Evolutionary conservation across 2,888 invertebrate species (phyloP).

Genomic region (Falcaria lacertinaria): DNA sequence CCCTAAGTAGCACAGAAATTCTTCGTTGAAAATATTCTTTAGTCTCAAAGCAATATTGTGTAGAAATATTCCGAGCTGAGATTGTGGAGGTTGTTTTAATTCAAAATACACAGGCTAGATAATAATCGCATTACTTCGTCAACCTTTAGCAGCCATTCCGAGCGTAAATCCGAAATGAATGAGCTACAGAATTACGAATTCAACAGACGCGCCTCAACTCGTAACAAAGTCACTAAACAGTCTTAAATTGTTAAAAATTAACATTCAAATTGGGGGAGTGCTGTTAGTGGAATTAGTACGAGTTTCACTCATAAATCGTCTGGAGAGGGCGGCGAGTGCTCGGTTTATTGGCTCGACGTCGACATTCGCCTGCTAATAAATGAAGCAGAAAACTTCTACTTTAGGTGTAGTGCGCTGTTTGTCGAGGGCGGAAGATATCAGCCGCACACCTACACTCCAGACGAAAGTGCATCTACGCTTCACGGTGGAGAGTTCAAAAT

Average conservation of each 20-base stretch:
- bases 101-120: constrained; percentile 29
- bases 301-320: constrained; percentile 73
- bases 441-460: constrained; percentile 26
- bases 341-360: constrained; percentile 69
- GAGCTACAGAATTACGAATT: constrained; percentile 43
- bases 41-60: background rate
- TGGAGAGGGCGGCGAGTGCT: constrained; percentile 62
- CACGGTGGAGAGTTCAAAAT: constrained; percentile 53
- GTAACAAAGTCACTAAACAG: constrained; percentile 65
- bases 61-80: background rate
- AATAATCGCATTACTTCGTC: constrained; percentile 41
- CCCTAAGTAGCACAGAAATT: background rate
- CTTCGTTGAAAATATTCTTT: background rate
- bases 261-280: constrained; percentile 73
- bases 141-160: constrained; percentile 38
- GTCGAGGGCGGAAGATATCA: constrained; percentile 57
- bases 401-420: constrained; percentile 57
- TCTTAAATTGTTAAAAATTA: constrained; percentile 76
- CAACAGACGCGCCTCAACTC: constrained; percentile 50
- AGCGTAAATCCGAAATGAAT: constrained; percentile 50
- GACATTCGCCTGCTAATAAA: constrained; percentile 73
- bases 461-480: constrained; percentile 45
- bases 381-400: constrained; percentile 76
- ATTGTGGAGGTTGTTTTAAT: constrained; percentile 23
- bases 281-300: constrained; percentile 75